Conservation (phyloP, 2,888 invertebrate species). For the Disparrhopalites patrizii region DNA sequence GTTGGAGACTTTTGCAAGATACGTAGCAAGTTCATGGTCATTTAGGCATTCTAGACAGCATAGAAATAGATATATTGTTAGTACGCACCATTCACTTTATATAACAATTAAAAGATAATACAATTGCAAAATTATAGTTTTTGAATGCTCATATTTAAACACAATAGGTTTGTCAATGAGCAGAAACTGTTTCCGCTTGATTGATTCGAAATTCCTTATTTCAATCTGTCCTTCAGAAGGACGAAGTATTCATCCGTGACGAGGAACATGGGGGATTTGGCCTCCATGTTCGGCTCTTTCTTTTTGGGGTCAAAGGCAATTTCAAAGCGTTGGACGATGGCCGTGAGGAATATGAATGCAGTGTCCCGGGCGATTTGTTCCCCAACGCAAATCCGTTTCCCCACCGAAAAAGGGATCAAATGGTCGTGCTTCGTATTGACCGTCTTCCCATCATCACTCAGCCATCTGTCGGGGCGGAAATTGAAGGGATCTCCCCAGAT, state of each 20-base stretch:
- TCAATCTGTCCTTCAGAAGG: background rate
- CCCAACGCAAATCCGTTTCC: background rate
- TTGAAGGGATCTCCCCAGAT: conserved; percentile 34
- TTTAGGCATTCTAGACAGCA: too few species aligned
- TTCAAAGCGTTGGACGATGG: background rate
- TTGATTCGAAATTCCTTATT: too few species aligned
- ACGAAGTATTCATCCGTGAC: background rate
- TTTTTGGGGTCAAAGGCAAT: background rate
- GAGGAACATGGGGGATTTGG: background rate
- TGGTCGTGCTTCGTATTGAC: background rate
- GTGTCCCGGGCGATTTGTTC: background rate
- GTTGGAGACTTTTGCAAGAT: too few species aligned
- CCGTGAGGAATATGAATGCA: background rate
- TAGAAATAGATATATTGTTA: too few species aligned
- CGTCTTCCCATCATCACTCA: conserved; percentile 29
- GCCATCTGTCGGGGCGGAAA: conserved; percentile 37
- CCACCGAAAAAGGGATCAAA: background rate
- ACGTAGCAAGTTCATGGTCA: too few species aligned
- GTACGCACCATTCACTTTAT: too few species aligned
- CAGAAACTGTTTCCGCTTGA: too few species aligned
- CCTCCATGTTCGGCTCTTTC: background rate
- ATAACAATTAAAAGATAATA: too few species aligned
- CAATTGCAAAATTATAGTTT: too few species aligned
- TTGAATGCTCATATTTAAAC: too few species aligned
- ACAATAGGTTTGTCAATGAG: too few species aligned